A percentile compares a stretch with the other conserved stretches of the same genome.
These are phyloP conservation scores for Puffinus mauretanicus DNA, from an alignment of 2,113 vertebrate species.

Conservation along the genomic window DNA sequence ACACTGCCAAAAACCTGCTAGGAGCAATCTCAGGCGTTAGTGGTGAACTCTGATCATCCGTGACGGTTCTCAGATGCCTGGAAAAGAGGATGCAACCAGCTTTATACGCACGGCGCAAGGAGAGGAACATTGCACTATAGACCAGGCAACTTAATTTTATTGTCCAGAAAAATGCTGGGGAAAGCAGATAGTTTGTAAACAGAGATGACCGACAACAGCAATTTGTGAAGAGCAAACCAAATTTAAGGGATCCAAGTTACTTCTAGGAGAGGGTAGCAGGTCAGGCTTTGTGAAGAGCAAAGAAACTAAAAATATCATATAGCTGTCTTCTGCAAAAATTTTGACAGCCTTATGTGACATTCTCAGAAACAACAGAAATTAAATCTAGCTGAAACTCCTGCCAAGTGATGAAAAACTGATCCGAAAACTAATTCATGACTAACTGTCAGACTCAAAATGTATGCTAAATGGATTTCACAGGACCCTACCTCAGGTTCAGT, in stretches of 20 bases:
- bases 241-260: background rate
- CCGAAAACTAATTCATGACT: background rate
- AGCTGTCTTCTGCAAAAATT: background rate
- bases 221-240: background rate
- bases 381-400: background rate
- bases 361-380: background rate
- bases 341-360: background rate
- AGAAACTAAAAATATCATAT: background rate
- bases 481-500: background rate
- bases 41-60: fast-evolving
- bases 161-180: background rate
- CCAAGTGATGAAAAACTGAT: background rate
- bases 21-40: fast-evolving
- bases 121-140: fast-evolving
- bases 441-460: background rate
- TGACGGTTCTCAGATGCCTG: background rate
- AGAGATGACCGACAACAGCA: too few species aligned
- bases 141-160: too few species aligned
- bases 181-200: background rate
- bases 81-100: too few species aligned
- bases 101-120: fast-evolving
- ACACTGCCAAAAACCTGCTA: background rate
- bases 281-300: background rate
- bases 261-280: background rate
- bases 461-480: background rate